A percentile compares a stretch with the other conserved stretches of the same genome.
Evolutionary conservation across 1,140 invertebrate genomes (phyloP).

Genomic region (Drosophila elegans): DNA sequence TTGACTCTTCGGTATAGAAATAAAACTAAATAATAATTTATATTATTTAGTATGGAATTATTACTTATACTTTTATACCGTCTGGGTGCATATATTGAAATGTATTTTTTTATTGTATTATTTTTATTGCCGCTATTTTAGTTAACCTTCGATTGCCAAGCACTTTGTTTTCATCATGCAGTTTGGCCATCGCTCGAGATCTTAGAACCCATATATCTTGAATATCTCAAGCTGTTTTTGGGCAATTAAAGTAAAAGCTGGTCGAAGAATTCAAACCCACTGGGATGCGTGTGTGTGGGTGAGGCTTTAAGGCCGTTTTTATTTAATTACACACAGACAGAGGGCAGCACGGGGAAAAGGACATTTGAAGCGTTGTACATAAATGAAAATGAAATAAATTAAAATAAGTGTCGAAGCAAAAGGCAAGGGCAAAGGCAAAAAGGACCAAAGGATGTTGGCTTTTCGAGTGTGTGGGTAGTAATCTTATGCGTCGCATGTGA

Average conservation of each 20-base stretch:
- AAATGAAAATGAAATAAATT: slow-evolving; percentile 82
- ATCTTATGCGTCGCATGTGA: slow-evolving; percentile 70
- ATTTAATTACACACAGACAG: slow-evolving; percentile 70
- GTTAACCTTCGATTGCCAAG: too few species aligned
- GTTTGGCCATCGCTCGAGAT: neutral
- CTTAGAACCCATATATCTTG: neutral
- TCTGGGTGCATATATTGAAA: too few species aligned
- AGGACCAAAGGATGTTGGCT: slow-evolving; percentile 61
- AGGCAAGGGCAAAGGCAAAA: slow-evolving; percentile 57
- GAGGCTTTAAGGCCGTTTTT: slow-evolving; percentile 60
- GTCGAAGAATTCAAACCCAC: slow-evolving; percentile 6
- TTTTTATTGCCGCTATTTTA: too few species aligned
- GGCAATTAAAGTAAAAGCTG: slow-evolving; percentile 73
- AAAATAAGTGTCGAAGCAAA: slow-evolving; percentile 81
- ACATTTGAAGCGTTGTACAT: slow-evolving; percentile 68
- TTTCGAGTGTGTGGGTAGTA: slow-evolving; percentile 22
- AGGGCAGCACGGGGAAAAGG: slow-evolving; percentile 29
- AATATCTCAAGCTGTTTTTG: neutral
- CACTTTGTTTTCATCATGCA: too few species aligned
- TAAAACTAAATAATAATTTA: too few species aligned
- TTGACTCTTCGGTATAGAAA: too few species aligned
- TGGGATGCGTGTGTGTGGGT: slow-evolving; percentile 20
- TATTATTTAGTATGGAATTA: too few species aligned
- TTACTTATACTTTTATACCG: too few species aligned
- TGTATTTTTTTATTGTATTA: too few species aligned